phyloP scores from a whole-genome alignment of 2,113 vertebrate species.

The Tamias sibiricus region DNA sequence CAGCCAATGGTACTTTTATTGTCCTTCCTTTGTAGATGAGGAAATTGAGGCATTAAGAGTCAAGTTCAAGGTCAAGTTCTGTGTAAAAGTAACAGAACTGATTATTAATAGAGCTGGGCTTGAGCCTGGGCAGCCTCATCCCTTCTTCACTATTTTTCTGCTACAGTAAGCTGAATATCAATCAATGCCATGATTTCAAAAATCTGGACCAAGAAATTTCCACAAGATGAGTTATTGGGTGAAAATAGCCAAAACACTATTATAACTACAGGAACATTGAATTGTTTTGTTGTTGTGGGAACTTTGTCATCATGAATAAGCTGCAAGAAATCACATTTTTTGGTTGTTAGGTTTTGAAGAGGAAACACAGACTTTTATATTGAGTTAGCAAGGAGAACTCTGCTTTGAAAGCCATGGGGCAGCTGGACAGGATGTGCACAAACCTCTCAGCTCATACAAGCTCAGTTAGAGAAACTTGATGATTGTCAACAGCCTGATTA shows the following conservation, averaged over 20 bases:
- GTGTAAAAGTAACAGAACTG: neutral
- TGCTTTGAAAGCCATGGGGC: constrained; percentile 28
- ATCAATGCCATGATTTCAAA: constrained; percentile 11
- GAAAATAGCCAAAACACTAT: constrained; percentile 23
- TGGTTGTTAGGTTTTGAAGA: neutral
- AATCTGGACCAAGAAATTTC: constrained; percentile 2
- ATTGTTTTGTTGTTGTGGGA: constrained; percentile 34
- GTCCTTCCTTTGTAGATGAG: neutral
- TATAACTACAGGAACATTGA: constrained; percentile 38
- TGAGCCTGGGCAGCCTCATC: neutral
- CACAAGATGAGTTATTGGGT: constrained; percentile 5
- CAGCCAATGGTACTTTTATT: neutral
- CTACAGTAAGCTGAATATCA: neutral
- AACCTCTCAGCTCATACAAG: neutral
- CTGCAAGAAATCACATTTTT: constrained; percentile 68
- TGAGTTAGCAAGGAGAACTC: constrained; percentile 44
- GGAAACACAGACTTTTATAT: constrained; percentile 41
- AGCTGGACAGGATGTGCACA: constrained; percentile 7
- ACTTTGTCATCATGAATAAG: constrained; percentile 35
- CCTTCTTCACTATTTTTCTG: neutral
- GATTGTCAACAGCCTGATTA: neutral
- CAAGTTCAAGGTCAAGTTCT: neutral
- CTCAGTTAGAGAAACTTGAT: neutral
- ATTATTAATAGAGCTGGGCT: neutral
- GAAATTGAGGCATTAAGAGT: neutral